Conservation (phyloP, 2,797 vertebrate genomes). For the Enteromius paludinosus region DNA sequence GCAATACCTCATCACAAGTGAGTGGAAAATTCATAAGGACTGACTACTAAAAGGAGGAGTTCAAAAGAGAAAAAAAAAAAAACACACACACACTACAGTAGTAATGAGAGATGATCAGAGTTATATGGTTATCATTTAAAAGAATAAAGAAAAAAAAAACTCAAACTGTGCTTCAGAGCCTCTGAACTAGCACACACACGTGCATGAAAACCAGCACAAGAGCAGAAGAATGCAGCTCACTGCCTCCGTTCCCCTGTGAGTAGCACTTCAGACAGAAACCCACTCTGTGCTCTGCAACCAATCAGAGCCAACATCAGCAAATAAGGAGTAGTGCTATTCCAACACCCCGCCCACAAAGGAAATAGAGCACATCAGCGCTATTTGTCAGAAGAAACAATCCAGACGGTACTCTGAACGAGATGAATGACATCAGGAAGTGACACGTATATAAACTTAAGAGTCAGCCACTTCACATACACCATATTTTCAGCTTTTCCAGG, state of each 20-base stretch:
- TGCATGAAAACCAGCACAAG: constrained; percentile 29
- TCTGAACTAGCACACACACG: not conserved
- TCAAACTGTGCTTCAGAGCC: not conserved
- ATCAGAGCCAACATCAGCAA: constrained; percentile 40
- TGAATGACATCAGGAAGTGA: constrained; percentile 31
- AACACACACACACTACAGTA: not conserved
- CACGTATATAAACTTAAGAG: not conserved
- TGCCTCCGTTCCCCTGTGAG: constrained; percentile 5
- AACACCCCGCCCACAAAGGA: constrained; percentile 42
- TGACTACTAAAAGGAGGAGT: not conserved
- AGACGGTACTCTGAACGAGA: constrained; percentile 25
- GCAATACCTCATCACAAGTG: constrained; percentile 52
- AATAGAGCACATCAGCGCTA: constrained; percentile 21
- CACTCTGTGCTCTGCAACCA: constrained; percentile 22
- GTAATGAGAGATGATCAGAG: not conserved
- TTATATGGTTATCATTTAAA: not conserved
- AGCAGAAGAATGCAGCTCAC: constrained; percentile 35
- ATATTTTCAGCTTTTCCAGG: not conserved
- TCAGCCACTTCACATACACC: constrained; percentile 6
- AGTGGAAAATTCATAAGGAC: not conserved
- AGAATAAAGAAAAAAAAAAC: no score
- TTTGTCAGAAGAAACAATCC: constrained; percentile 17
- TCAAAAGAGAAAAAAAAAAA: not conserved
- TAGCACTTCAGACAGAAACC: constrained; percentile 15
- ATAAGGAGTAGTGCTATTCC: constrained; percentile 24